phyloP scores from a whole-genome alignment of 2,113 vertebrate genomes.

The Nicator chloris region DNA sequence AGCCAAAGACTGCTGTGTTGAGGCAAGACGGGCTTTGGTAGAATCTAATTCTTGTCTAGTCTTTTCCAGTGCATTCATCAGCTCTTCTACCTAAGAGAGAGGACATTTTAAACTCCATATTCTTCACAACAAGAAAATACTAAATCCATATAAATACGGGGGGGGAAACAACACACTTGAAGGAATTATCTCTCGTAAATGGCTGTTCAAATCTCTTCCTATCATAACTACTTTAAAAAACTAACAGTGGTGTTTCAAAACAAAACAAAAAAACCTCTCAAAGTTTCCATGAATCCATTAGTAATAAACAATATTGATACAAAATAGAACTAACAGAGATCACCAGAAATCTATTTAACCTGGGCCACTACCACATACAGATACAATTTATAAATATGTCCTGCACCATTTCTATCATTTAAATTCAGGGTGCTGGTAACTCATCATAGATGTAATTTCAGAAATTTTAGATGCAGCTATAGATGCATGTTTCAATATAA shows the following conservation, averaged over 20 bases:
- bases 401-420: slow-evolving; percentile 2
- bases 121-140: not conserved
- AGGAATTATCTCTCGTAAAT: not conserved
- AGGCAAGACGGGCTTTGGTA: slow-evolving; percentile 88
- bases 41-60: slow-evolving; percentile 91
- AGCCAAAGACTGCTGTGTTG: slow-evolving; percentile 90
- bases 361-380: not conserved
- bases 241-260: not conserved
- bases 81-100: slow-evolving; percentile 85
- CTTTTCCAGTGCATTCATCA: slow-evolving; percentile 91
- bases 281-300: not conserved
- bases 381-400: slow-evolving; percentile 48
- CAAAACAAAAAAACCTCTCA: not conserved
- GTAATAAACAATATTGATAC: not conserved
- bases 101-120: not conserved
- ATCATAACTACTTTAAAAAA: not conserved
- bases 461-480: not conserved
- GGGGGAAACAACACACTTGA: rapidly evolving
- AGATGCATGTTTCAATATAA: not conserved
- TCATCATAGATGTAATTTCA: not conserved
- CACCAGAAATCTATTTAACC: slow-evolving; percentile 21
- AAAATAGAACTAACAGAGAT: slow-evolving; percentile 11
- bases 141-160: not conserved
- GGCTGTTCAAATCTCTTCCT: not conserved
- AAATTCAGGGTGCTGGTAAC: not conserved